These are phyloP conservation scores for Gibbula magus DNA, from an alignment of 2,888 invertebrate species.

Conservation along the genomic window DNA sequence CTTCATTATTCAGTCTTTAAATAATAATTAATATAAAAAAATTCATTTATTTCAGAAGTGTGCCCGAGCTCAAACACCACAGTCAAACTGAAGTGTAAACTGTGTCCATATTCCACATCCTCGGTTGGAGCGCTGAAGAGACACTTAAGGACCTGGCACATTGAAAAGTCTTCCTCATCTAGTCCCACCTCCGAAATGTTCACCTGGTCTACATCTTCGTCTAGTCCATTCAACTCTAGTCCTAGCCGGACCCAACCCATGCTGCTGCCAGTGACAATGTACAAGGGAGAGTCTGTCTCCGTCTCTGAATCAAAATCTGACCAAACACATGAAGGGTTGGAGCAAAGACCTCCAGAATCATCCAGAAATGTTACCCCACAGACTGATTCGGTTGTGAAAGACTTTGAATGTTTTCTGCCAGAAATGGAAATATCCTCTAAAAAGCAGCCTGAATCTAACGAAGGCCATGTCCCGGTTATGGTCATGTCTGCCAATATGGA, in stretches of 20 bases:
- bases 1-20: too few relatives aligned
- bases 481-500: neutral
- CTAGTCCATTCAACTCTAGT: neutral
- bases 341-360: neutral
- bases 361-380: neutral
- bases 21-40: neutral
- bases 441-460: neutral
- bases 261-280: neutral
- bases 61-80: too few relatives aligned
- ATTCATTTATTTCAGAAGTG: neutral
- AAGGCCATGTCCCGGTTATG: neutral
- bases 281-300: neutral
- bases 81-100: neutral
- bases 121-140: neutral
- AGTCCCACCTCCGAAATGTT: too few relatives aligned
- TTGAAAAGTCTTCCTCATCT: neutral
- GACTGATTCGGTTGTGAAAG: neutral
- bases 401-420: neutral
- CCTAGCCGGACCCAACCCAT: neutral
- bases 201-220: neutral
- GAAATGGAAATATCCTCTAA: neutral
- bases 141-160: neutral
- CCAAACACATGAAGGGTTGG: neutral
- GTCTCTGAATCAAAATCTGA: neutral
- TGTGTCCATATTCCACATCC: neutral